Evolutionary conservation across 2,113 vertebrate species (phyloP), one percentile per base, ranked within the genome.

Genomic region (Prolemur simus): DNA sequence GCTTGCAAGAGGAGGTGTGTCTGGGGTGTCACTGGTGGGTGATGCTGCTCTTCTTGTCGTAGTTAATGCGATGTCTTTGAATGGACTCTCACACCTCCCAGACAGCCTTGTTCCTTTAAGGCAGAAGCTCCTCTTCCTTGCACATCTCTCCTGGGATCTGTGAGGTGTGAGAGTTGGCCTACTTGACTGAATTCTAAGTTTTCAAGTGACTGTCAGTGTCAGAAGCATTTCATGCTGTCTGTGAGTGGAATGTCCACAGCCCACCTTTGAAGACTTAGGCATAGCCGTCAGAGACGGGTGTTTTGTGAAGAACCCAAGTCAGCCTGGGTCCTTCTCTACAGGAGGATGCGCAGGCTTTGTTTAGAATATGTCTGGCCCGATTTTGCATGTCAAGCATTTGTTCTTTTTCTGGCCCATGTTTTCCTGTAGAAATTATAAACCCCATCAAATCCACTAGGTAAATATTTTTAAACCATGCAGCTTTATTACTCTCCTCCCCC

Each of bases 401-500:
- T 96, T 94, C 37, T 97, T 91, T 96, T 63, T 94, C 81, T 97
- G 76, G 74, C 92, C 77, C 81, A 2, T 96, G 73, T 98, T 95
- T 68, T 98, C 84, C 73, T 95, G 49, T 80, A 73, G 96, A 94
- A 97, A 89, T 69, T 56, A 58, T 87, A 98, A 97, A 91, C 45
- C 58, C 56, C 37, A 64, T 81, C 23, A 25, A 86, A 93, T 80
- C 91, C 71, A 95, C 37, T 95, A 88, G 89, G 60, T 96, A 97
- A 88, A 88, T 93, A 86, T 64, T 96, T 98, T 95, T 97, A 96
- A 98, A 98, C 98, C 73, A 78, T 96, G 78, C 80, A 98, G 96
- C 95, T 98, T 94, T 96, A 97, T 96, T 95, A 90, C 84, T 98
- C 34, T 98, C 96, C 91, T 98, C 74, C 97, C 97, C 97, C 97